phyloP scores from a whole-genome alignment of 2,888 invertebrate genomes.

The Ommatoiulus sabulosus region DNA sequence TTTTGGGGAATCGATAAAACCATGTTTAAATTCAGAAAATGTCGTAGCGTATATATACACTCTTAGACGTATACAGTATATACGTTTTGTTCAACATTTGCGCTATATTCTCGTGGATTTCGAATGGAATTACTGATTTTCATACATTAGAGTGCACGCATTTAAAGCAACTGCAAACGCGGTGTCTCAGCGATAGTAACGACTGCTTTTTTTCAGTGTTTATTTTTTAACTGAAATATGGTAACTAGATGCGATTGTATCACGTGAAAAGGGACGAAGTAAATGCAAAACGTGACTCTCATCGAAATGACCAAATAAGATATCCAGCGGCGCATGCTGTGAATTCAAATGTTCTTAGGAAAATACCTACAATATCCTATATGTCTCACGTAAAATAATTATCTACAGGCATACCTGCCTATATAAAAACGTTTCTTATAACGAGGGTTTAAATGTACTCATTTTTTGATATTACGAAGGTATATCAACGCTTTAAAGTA shows the following conservation, averaged over 20 bases:
- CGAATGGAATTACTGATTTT: neutral
- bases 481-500: too few species aligned
- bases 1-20: neutral
- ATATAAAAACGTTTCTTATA: too few species aligned
- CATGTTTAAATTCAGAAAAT: neutral
- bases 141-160: neutral
- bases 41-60: neutral
- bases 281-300: neutral
- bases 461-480: too few species aligned
- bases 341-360: neutral
- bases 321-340: neutral
- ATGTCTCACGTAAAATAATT: neutral
- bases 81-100: too few species aligned
- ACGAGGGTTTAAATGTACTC: too few species aligned
- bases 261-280: neutral
- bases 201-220: neutral
- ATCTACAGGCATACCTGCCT: too few species aligned
- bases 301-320: neutral
- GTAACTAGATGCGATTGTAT: neutral
- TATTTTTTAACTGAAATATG: neutral
- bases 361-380: neutral
- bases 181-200: neutral
- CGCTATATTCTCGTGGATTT: neutral
- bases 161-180: neutral
- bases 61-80: too few species aligned